phyloP scores from a whole-genome alignment of 2,888 invertebrate genomes.

The Mesorhabditis spiculigera region DNA sequence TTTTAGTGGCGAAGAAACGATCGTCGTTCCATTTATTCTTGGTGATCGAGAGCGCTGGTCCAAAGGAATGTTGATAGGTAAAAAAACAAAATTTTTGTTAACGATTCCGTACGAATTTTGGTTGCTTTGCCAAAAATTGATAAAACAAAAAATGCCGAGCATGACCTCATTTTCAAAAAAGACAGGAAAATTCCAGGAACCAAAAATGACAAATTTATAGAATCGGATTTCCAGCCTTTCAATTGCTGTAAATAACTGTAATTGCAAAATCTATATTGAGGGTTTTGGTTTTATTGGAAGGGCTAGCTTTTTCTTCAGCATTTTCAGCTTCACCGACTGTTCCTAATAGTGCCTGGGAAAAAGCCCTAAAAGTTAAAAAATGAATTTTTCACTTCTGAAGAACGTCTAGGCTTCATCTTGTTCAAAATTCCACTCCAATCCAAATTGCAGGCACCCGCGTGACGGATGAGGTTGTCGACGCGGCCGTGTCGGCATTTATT shows the following conservation, averaged over 20 bases:
- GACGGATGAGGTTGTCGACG: slow-evolving; percentile 82
- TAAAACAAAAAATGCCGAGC: too few species aligned
- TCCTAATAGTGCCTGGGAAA: too few species aligned
- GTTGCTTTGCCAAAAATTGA: too few species aligned
- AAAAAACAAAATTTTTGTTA: background rate
- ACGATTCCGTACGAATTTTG: too few species aligned
- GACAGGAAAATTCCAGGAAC: too few species aligned
- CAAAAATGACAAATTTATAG: too few species aligned
- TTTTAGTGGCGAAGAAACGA: slow-evolving; percentile 65
- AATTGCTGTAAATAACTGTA: too few species aligned
- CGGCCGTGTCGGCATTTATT: slow-evolving; percentile 91
- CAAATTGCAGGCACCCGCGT: slow-evolving; percentile 63
- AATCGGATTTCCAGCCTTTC: too few species aligned
- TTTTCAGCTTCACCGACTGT: too few species aligned
- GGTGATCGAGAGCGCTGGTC: slow-evolving; percentile 84
- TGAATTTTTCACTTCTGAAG: background rate
- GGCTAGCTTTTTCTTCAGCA: background rate
- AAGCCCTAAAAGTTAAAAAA: too few species aligned
- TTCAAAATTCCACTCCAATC: too few species aligned
- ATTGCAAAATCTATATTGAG: background rate
- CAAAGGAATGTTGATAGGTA: slow-evolving; percentile 60
- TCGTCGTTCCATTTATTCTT: slow-evolving; percentile 82
- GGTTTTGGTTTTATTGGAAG: slow-evolving; percentile 1
- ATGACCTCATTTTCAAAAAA: too few species aligned
- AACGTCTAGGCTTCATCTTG: background rate